Evolutionary conservation across 2,797 vertebrate species (phyloP).

Genomic region (Melanotaenia maccullochi): DNA sequence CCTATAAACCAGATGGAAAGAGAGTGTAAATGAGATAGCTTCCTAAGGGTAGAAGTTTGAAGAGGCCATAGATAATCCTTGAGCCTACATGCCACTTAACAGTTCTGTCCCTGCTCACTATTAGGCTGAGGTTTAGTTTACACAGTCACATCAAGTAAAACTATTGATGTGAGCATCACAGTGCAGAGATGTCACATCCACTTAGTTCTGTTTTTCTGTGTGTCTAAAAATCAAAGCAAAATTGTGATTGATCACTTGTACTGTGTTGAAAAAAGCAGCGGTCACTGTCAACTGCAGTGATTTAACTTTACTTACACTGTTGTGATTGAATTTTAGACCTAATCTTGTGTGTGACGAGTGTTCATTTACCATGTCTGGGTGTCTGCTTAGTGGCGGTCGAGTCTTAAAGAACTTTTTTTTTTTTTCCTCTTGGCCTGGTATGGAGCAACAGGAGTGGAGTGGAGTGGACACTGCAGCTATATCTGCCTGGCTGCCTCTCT

Average conservation of each 20-base stretch:
- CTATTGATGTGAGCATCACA: slow-evolving; percentile 48
- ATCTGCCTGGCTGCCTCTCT: slow-evolving; percentile 74
- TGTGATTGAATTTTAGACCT: slow-evolving; percentile 76
- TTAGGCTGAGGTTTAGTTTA: slow-evolving; percentile 25
- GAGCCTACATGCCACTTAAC: slow-evolving; percentile 28
- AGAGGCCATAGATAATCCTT: slow-evolving; percentile 43
- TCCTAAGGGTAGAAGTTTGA: slow-evolving; percentile 41
- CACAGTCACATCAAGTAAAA: slow-evolving; percentile 36
- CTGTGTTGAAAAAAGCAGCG: slow-evolving; percentile 53
- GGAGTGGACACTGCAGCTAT: slow-evolving; percentile 76
- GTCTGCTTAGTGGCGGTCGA: slow-evolving; percentile 76
- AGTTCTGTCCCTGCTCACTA: slow-evolving; percentile 7
- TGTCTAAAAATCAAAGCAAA: slow-evolving; percentile 59
- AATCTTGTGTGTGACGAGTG: slow-evolving; percentile 75
- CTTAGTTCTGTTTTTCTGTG: slow-evolving; percentile 32
- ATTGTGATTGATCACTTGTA: slow-evolving; percentile 62
- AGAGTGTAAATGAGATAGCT: slow-evolving; percentile 65
- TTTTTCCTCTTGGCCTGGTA: slow-evolving; percentile 12
- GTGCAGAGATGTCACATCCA: slow-evolving; percentile 44
- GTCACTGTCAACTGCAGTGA: slow-evolving; percentile 65
- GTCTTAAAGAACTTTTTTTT: slow-evolving; percentile 55
- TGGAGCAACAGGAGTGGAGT: slow-evolving; percentile 61
- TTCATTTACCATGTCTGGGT: slow-evolving; percentile 78
- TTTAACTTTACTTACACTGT: slow-evolving; percentile 74
- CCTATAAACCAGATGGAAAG: slow-evolving; percentile 70